Evolutionary conservation across 2,888 invertebrate genomes (phyloP), one percentile per base, ranked within the genome.

Genomic region (Epicampocera succincta): DNA sequence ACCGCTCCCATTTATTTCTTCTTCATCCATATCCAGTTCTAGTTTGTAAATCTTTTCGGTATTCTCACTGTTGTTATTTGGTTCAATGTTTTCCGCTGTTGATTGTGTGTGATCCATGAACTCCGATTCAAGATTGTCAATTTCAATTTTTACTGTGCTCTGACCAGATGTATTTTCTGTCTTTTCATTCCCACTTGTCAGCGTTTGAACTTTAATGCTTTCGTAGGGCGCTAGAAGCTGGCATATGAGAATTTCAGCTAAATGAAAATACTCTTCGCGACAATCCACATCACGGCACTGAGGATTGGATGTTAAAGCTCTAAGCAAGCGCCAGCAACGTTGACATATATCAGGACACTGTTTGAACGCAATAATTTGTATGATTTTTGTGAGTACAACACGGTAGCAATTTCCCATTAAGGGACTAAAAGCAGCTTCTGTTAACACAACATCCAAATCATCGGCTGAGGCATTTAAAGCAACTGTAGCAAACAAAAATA

Each of bases 181-280:
- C 68, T 73, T 74, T 17, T 46, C 48, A 29, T 58, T 73, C 4
- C 60, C 42, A 12, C 48, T 3, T 12, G 58, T 12, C 2, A 60
- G 21, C n/a, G 52, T 76, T 8, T 86, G 78, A 4, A 85, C 78
- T 46, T 89, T 88, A 2, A 89, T 90, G n/a, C 87, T 86, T 65
- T 90, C 90, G 68, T 85, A 89, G 0, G 90, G 89, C 2, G 89
- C 91, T 73, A 91, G 83, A 1, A 91, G 80, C 61, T 91, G 88
- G 9, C 90, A 90, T 12, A 90, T 85, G 2, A 91, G 86, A 21
- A 91, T 87, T 80, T 91, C 90, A 0, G 90, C 87, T 33, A 91
- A 83, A 80, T 91, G 87, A 54, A 90, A 90, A 52, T 89, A 88
- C 66, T 91, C 89, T 44, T 86, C 86, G 1, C 89, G 86, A n/a